Evolutionary conservation across 2,113 vertebrate species (phyloP).

Genomic region (Phylloscopus whistleri): DNA sequence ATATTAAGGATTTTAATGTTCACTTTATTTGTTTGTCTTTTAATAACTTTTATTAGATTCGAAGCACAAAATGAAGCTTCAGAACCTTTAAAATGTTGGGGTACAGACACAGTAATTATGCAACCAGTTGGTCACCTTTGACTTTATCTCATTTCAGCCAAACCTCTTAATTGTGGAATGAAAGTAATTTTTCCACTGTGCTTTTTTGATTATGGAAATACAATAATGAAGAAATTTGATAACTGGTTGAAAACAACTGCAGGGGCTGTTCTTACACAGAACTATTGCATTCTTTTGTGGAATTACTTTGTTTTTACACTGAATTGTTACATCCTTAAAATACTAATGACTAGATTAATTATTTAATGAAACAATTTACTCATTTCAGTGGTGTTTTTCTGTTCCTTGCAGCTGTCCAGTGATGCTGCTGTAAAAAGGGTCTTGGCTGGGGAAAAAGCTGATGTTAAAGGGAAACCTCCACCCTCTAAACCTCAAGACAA

Average conservation of each 20-base stretch:
- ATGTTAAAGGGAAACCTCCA: constrained; percentile 72
- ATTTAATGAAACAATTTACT: not conserved
- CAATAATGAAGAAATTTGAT: not conserved
- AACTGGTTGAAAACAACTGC: not conserved
- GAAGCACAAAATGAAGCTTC: not conserved
- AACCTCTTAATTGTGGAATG: not conserved
- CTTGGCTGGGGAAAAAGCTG: constrained; percentile 83
- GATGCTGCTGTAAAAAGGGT: constrained; percentile 90
- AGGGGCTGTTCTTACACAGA: not conserved
- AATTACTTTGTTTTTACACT: not conserved
- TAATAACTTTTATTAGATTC: not conserved
- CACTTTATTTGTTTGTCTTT: not conserved
- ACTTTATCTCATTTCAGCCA: not conserved
- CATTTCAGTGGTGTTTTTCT: not conserved
- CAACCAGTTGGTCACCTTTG: not conserved
- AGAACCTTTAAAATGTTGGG: not conserved
- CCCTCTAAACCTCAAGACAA: constrained; percentile 77
- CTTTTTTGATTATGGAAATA: not conserved
- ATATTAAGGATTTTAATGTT: not conserved
- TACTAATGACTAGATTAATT: not conserved
- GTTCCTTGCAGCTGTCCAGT: constrained; percentile 81
- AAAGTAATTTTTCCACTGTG: not conserved
- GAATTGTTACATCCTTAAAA: not conserved
- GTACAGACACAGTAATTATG: not conserved
- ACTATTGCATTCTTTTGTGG: not conserved